phyloP scores from a whole-genome alignment of 2,797 vertebrate species.

The Clarias platycephalus region DNA sequence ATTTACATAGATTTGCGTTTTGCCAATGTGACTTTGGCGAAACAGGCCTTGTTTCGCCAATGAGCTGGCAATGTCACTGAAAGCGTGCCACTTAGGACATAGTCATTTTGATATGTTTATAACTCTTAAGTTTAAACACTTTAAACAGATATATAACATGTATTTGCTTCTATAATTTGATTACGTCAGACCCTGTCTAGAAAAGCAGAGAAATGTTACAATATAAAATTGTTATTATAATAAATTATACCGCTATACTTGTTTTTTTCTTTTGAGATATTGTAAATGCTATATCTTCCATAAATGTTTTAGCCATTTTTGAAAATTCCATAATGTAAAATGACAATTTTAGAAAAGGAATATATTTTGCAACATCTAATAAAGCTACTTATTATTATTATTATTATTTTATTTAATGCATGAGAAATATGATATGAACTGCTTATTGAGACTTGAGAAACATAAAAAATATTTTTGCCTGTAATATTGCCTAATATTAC shows the following conservation, averaged over 20 bases:
- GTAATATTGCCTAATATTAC: not conserved
- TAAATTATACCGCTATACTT: not conserved
- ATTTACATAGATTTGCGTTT: slow-evolving; percentile 6
- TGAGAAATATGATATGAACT: not conserved
- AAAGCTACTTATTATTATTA: too few relatives aligned
- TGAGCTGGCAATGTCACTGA: not conserved
- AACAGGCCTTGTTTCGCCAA: not conserved
- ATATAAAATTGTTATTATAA: not conserved
- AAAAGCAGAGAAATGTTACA: not conserved
- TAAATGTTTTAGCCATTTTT: not conserved
- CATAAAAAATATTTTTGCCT: not conserved
- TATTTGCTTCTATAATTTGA: not conserved
- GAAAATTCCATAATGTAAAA: not conserved
- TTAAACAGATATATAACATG: not conserved
- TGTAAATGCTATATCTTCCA: not conserved
- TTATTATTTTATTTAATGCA: too few relatives aligned
- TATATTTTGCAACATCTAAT: not conserved
- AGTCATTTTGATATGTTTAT: not conserved
- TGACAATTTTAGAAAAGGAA: not conserved
- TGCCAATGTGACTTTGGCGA: slow-evolving; percentile 27
- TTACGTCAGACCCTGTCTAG: not conserved
- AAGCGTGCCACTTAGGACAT: not conserved
- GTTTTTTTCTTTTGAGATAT: not conserved
- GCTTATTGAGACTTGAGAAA: not conserved
- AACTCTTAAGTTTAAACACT: not conserved